phyloP scores from a whole-genome alignment of 2,797 vertebrate genomes.

The Distichodus sexfasciatus region DNA sequence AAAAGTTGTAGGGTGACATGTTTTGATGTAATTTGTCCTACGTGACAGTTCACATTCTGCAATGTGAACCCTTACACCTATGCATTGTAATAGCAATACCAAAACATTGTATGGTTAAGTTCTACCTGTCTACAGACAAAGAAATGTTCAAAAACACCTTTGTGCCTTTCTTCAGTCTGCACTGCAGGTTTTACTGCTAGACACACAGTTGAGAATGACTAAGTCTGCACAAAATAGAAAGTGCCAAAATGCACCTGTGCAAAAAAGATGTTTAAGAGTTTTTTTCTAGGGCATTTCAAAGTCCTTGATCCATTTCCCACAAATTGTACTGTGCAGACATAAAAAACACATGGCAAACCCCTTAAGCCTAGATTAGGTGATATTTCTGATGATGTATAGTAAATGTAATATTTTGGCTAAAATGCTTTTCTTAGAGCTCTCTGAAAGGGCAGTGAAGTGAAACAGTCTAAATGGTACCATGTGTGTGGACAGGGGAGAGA shows the following conservation, averaged over 20 bases:
- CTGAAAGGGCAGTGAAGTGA: constrained; percentile 22
- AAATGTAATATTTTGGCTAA: background rate
- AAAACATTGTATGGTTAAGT: too few species aligned
- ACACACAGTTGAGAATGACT: background rate
- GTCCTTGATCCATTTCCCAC: background rate
- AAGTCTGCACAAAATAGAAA: background rate
- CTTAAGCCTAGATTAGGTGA: background rate
- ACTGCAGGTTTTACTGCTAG: background rate
- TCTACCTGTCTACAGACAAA: too few species aligned
- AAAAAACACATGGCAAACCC: background rate
- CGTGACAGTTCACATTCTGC: too few species aligned
- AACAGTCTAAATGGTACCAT: constrained; percentile 44
- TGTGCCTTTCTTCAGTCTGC: too few species aligned
- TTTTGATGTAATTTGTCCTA: too few species aligned
- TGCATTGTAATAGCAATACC: too few species aligned
- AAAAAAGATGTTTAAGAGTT: background rate
- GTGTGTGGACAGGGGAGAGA: constrained; percentile 58
- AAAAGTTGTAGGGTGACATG: too few species aligned
- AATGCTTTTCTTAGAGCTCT: background rate
- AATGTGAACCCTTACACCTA: too few species aligned
- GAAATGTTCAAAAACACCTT: too few species aligned
- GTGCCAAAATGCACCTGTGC: background rate
- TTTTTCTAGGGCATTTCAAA: background rate
- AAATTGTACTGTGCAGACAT: background rate
- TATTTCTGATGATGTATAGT: constrained; percentile 12